These are phyloP conservation scores for Elephantulus edwardii DNA, from an alignment of 2,113 vertebrate genomes.

Conservation along the genomic window DNA sequence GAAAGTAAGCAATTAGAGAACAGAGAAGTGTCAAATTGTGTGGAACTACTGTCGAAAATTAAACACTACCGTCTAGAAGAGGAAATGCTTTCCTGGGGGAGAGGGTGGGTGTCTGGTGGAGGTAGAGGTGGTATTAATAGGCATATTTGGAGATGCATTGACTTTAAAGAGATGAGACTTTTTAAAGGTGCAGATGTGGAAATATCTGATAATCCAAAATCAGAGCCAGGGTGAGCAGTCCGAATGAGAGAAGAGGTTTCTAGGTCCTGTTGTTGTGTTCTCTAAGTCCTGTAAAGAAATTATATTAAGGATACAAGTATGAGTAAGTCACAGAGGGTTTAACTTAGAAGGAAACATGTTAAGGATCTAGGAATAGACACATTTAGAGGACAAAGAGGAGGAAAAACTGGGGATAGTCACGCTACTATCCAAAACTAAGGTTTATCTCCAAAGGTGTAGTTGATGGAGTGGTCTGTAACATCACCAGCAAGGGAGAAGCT, in stretches of 20 bases:
- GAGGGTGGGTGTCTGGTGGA: neutral
- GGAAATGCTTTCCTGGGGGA: constrained; percentile 24
- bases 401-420: neutral
- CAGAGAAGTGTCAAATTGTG: constrained; percentile 19
- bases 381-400: neutral
- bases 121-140: neutral
- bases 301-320: neutral
- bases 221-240: neutral
- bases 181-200: neutral
- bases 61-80: constrained; percentile 32
- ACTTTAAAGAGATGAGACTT: neutral
- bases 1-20: constrained; percentile 73
- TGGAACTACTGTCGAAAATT: constrained; percentile 19
- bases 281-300: neutral
- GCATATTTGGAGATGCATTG: neutral
- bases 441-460: too few species aligned
- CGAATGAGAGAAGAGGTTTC: neutral
- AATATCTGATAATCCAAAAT: neutral
- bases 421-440: neutral
- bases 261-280: neutral
- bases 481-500: neutral
- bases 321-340: neutral
- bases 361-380: neutral
- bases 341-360: constrained; percentile 16
- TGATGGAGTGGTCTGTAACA: neutral